Percentiles rank a stretch among this genome's conserved stretches.
These are phyloP conservation scores for Planococcus citri DNA, from an alignment of 1,140 invertebrate species.

Conservation along the genomic window DNA sequence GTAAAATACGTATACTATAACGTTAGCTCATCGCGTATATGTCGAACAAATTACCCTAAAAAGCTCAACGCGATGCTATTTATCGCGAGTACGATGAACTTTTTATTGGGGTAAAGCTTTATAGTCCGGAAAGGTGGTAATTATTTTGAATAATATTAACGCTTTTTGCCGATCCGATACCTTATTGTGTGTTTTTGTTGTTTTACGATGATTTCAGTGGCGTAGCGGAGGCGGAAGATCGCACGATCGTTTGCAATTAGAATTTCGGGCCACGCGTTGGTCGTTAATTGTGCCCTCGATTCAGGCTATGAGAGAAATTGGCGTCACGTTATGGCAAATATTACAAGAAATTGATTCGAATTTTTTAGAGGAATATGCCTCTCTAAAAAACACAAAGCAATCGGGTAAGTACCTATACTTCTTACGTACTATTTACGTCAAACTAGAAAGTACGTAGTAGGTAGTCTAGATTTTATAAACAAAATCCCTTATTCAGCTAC, in stretches of 20 bases:
- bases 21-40: too few species aligned
- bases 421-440: background rate
- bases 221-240: conserved; percentile 46
- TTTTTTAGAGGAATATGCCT: conserved; percentile 39
- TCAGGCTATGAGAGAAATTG: conserved; percentile 39
- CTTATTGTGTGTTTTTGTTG: too few species aligned
- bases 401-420: conserved; percentile 29
- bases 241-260: conserved; percentile 49
- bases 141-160: too few species aligned
- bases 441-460: too few species aligned
- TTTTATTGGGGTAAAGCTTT: background rate
- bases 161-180: too few species aligned
- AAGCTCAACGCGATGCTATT: too few species aligned
- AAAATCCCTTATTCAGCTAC: background rate
- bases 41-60: too few species aligned
- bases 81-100: background rate
- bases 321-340: conserved; percentile 39
- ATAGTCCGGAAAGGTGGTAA: background rate
- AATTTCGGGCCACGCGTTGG: conserved; percentile 52
- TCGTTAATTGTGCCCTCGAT: conserved; percentile 36
- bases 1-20: too few species aligned
- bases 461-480: background rate
- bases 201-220: conserved; percentile 41
- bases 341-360: conserved; percentile 38
- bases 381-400: conserved; percentile 30